Base-by-base conservation (phyloP, 2,888 invertebrate species). In the Chelonus formosanus region DNA sequence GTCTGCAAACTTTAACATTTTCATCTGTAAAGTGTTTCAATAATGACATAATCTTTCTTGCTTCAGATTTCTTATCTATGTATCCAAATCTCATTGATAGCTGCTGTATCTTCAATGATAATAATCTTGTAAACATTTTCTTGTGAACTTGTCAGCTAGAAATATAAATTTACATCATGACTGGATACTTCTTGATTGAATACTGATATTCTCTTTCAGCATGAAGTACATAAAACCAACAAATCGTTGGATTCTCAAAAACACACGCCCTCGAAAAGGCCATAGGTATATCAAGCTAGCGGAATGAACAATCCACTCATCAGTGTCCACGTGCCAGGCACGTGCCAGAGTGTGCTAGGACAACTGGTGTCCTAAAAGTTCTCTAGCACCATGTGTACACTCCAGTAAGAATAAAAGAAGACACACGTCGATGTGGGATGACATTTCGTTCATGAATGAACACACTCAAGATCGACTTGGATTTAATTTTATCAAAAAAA, bases 271-370 rank as follows among this genome's bases (percentile, higher is more conserved):
- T 36, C 43, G 53, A n/a, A 7, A 57, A 40, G 48, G 54, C 31
- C 45, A 63, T 69, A 64, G 67, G 69, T 67, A 67, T 59, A 60
- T 69, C 65, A 67, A 71, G 75, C 78, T 77, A 75, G 74, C 71
- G 78, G 81, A 82, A 81, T 83, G 83, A 83, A 82, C 83, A 83
- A 83, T 83, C 83, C 79, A 80, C 82, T 81, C 82, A 71, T 80
- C 76, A 77, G 75, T 48, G 66, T 59, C 75, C 83, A 81, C 82
- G 83, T 80, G 83, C 72, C 74, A 59, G 71, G 74, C 83, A 82
- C 82, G 83, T 83, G 82, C 70, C 78, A 75, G 72, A 80, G 76
- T 74, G 81, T 81, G 82, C 73, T 74, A 67, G 73, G 69, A 81
- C 83, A 83, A 83, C 81, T 82, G 83, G 82, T 81, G 80, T 80